phyloP scores from a whole-genome alignment of 2,888 invertebrate species.

The Nephrotoma guestfalica region DNA sequence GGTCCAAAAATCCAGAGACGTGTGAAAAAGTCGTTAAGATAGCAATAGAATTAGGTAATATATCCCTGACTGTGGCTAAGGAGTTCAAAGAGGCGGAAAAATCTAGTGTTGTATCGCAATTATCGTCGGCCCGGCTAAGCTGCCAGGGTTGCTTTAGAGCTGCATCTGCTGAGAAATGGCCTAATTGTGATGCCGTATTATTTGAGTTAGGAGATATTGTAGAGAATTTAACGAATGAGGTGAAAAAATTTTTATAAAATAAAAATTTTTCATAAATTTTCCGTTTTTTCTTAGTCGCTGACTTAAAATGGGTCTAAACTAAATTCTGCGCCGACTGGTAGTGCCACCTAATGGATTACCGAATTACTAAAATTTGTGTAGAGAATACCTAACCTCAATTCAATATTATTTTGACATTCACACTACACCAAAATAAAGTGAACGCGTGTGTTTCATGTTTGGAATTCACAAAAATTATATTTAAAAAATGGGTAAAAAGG shows the following conservation, averaged over 20 bases:
- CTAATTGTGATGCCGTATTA: conserved; percentile 28
- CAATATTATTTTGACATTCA: not conserved
- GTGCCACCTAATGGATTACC: not conserved
- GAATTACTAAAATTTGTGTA: not conserved
- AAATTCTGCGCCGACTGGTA: not conserved
- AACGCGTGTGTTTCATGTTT: not conserved
- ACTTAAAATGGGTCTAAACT: not conserved
- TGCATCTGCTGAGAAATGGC: conserved; percentile 34
- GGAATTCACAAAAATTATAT: not conserved
- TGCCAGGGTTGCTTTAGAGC: conserved; percentile 40
- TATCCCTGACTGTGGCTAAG: conserved; percentile 38
- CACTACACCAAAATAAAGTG: not conserved
- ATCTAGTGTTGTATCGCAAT: conserved; percentile 38
- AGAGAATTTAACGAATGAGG: conserved; percentile 7
- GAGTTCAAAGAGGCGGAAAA: conserved; percentile 35
- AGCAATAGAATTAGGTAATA: conserved; percentile 41
- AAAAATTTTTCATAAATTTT: not conserved
- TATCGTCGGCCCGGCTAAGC: conserved; percentile 43
- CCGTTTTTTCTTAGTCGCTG: not conserved
- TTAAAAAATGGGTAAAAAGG: conserved; percentile 80
- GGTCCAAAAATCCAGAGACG: conserved; percentile 41
- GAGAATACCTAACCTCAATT: not conserved
- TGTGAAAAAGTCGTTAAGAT: conserved; percentile 47
- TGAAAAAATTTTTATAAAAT: not conserved
- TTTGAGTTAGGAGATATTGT: conserved; percentile 24